These are phyloP conservation scores for Arctocebus calabarensis DNA, from an alignment of 2,797 vertebrate genomes.

Conservation along the genomic window DNA sequence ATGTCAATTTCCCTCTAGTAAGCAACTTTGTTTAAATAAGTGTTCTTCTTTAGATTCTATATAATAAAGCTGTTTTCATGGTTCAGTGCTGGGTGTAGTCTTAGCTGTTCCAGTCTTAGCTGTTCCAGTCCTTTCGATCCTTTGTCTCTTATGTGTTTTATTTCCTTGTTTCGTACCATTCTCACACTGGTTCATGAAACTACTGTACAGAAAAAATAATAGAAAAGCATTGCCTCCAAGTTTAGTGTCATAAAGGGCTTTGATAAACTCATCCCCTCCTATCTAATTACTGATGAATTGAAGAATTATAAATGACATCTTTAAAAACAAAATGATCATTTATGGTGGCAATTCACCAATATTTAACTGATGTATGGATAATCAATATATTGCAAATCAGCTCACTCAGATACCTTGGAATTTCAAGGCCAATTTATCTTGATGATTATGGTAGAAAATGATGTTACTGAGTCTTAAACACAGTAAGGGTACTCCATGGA, in stretches of 20 bases:
- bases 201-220: not conserved
- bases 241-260: constrained; percentile 37
- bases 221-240: not conserved
- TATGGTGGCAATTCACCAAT: not conserved
- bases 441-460: not conserved
- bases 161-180: no score
- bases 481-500: not conserved
- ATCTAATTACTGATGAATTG: constrained; percentile 22
- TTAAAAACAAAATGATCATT: constrained; percentile 55
- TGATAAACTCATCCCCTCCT: constrained; percentile 28
- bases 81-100: no score
- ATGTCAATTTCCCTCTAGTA: no score
- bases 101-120: no score
- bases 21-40: no score
- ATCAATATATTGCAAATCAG: constrained; percentile 1
- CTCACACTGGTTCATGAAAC: no score
- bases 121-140: no score
- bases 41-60: no score
- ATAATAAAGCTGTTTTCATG: no score
- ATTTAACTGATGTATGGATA: constrained; percentile 18
- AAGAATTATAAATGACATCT: constrained; percentile 3
- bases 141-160: no score
- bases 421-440: constrained; percentile 46
- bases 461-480: constrained; percentile 41
- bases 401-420: not conserved